These are phyloP conservation scores for Embidobia sp. DNA, from an alignment of 2,888 invertebrate species.

Conservation along the genomic window DNA sequence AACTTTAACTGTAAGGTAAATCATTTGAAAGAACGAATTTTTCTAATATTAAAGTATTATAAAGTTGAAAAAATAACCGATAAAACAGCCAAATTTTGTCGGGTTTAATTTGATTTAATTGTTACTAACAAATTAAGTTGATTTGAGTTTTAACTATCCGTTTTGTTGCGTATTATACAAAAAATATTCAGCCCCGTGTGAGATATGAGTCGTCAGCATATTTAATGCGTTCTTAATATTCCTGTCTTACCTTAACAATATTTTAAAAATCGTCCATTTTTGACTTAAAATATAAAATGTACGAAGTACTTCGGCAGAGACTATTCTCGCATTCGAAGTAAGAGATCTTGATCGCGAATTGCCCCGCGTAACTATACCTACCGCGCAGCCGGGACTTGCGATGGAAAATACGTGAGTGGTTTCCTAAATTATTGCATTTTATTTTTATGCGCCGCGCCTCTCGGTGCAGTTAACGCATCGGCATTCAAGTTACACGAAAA, in stretches of 20 bases:
- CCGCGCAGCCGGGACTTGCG: constrained; percentile 16
- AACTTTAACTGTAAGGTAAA: no score
- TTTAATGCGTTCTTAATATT: constrained; percentile 12
- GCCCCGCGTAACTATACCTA: constrained; percentile 10
- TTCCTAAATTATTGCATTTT: constrained; percentile 32
- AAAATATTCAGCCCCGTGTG: no score
- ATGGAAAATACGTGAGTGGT: constrained; percentile 39
- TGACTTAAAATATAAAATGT: constrained; percentile 30
- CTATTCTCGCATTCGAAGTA: constrained; percentile 33
- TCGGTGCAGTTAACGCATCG: constrained; percentile 17
- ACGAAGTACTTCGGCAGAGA: constrained; percentile 21
- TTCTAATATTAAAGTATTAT: no score
- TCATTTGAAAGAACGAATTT: no score
- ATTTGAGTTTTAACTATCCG: no score
- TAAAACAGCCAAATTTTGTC: no score
- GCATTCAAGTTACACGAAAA: constrained; percentile 11
- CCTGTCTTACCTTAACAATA: constrained; percentile 13
- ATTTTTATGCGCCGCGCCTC: constrained; percentile 8
- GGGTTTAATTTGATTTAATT: no score
- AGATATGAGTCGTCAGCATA: no score
- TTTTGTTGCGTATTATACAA: neutral
- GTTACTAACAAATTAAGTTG: no score
- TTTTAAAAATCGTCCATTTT: constrained; percentile 33
- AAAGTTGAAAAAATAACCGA: no score
- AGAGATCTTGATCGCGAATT: constrained; percentile 38